phyloP scores from a whole-genome alignment of 2,113 vertebrate genomes.

The Oreamnos americanus region DNA sequence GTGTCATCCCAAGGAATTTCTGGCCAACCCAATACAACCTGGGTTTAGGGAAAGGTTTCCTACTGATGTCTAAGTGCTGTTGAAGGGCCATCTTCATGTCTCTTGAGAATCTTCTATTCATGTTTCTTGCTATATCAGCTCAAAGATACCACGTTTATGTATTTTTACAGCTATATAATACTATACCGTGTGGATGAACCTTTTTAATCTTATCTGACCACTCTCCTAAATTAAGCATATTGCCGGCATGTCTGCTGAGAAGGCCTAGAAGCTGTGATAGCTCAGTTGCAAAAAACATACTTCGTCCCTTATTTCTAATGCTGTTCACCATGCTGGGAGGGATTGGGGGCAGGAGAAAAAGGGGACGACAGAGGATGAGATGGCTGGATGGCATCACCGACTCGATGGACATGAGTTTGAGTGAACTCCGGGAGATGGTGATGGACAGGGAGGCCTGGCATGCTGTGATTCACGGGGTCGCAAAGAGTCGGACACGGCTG shows the following conservation, averaged over 20 bases:
- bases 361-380: too few species aligned
- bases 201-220: not conserved
- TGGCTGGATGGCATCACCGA: too few species aligned
- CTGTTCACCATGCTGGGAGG: too few species aligned
- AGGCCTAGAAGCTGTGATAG: not conserved
- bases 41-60: not conserved
- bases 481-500: too few species aligned
- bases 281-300: fast-evolving
- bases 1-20: not conserved
- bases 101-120: not conserved
- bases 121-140: not conserved
- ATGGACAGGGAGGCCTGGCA: too few species aligned
- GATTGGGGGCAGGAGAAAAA: too few species aligned
- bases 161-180: not conserved
- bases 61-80: not conserved
- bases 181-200: not conserved
- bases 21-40: not conserved
- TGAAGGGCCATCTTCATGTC: not conserved
- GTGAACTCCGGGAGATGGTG: too few species aligned
- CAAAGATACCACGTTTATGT: not conserved
- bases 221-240: not conserved
- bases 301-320: not conserved
- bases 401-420: too few species aligned
- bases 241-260: not conserved
- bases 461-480: too few species aligned